These are phyloP conservation scores for Drosophila villosipedis DNA, from an alignment of 2,888 invertebrate species.

Conservation along the genomic window DNA sequence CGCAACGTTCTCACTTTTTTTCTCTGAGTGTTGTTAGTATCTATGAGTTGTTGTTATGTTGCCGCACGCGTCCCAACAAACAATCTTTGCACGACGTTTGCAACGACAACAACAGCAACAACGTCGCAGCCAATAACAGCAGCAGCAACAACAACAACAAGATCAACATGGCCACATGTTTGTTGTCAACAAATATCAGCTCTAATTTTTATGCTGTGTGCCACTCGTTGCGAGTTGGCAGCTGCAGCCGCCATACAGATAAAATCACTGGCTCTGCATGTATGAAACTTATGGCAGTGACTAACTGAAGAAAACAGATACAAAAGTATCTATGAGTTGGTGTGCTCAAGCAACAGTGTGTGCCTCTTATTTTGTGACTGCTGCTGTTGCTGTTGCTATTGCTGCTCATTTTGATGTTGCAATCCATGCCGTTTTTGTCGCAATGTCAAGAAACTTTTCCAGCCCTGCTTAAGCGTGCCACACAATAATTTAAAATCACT, in stretches of 20 bases:
- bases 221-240: conserved; percentile 50
- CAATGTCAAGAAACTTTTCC: conserved; percentile 81
- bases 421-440: conserved; percentile 71
- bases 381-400: conserved; percentile 3
- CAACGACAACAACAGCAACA: conserved; percentile 19
- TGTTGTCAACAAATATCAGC: conserved; percentile 76
- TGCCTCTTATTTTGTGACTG: conserved; percentile 11
- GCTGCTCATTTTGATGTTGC: conserved; percentile 11
- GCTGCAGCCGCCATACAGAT: conserved; percentile 52
- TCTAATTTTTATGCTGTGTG: conserved; percentile 72
- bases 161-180: conserved; percentile 67
- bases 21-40: conserved; percentile 20
- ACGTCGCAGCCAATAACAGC: conserved; percentile 14
- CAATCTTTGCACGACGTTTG: conserved; percentile 18
- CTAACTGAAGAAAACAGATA: conserved; percentile 52
- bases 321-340: conserved; percentile 66
- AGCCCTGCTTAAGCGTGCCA: conserved; percentile 8
- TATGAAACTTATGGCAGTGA: conserved; percentile 53
- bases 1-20: background rate
- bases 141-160: conserved; percentile 27
- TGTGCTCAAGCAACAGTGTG: conserved; percentile 23
- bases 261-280: conserved; percentile 60
- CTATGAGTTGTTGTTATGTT: conserved; percentile 34
- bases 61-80: conserved; percentile 45
- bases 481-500: conserved; percentile 19